Evolutionary conservation across 35 echinoderm and acorn worm genomes (phyloP), one percentile per base, ranked within the genome.

Genomic region (Anneissia japonica): DNA sequence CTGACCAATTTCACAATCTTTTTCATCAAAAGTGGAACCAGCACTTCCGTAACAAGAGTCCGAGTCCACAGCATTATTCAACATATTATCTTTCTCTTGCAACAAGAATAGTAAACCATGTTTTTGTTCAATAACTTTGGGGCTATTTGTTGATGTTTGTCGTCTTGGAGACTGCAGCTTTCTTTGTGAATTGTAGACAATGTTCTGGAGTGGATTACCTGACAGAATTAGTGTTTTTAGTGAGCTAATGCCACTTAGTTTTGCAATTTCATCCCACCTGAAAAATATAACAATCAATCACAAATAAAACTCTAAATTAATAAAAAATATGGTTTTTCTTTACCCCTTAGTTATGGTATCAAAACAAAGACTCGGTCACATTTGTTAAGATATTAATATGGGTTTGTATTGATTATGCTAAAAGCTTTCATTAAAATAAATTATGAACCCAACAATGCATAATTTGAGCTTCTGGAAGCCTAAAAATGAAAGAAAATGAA

Each of bases 251-350:
- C 79, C 64, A 41, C 46, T 78, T 30, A 94, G 76, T 40, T 91
- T 91, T 7, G 76, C 39, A 39, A 99, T 51, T 32, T 91, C 86
- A 51, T 99, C 92, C 96, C 96, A 94, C 74, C 96, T 94, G 82
- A 77, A 28, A 39, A 56, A 31, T 38, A 86, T 21, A 46, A 38
- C 12, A 19, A n/a, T 56, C 46, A 56, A 56, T 26, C 12, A 64
- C n/a, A 76, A 76, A 29, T 32, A 76, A 30, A 32, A 23, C 26
- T 13, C 11, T 26, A 56, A 13, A 56, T 56, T 13, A 56, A 56
- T 56, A 11, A 56, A 26, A 56, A 56, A 56, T n/a, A n/a, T n/a
- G n/a, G n/a, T n/a, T n/a, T n/a, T n/a, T n/a, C n/a, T n/a, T n/a
- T 90, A 35, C 38, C 19, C 12, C 23, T 41, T 45, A 88, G 91